phyloP scores from a whole-genome alignment of 2,888 invertebrate species.

The Cetonia aurata region DNA sequence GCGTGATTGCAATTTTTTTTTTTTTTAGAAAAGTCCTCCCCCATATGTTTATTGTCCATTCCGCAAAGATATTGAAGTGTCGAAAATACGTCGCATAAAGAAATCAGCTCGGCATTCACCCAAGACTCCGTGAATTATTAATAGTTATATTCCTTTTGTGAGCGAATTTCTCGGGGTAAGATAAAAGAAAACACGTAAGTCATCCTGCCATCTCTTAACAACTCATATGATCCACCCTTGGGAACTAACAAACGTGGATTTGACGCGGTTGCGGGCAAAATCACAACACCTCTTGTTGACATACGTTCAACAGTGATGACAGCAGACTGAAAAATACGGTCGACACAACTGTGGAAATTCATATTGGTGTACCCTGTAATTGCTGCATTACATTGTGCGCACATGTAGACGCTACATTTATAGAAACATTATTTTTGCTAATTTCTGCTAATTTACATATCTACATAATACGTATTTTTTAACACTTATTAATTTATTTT shows the following conservation, averaged over 20 bases:
- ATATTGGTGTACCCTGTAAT: constrained; percentile 9
- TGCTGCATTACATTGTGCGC: not conserved
- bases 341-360: constrained; percentile 11
- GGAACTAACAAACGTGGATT: constrained; percentile 19
- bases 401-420: not conserved
- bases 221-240: constrained; percentile 15
- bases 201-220: constrained; percentile 32
- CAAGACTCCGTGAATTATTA: constrained; percentile 43
- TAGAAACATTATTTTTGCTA: too few relatives aligned
- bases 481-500: too few relatives aligned
- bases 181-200: constrained; percentile 27
- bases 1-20: not conserved
- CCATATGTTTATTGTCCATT: constrained; percentile 13
- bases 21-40: not conserved
- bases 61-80: constrained; percentile 19
- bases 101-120: constrained; percentile 9
- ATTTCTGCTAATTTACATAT: too few relatives aligned
- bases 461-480: too few relatives aligned
- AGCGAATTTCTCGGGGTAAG: constrained; percentile 20
- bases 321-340: constrained; percentile 19
- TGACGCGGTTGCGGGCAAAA: constrained; percentile 16
- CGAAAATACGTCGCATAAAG: constrained; percentile 25
- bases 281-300: constrained; percentile 28
- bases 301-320: constrained; percentile 21
- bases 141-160: constrained; percentile 50